Conservation (phyloP, 2,888 invertebrate species). For the Chaetogeoica ovagalla region DNA sequence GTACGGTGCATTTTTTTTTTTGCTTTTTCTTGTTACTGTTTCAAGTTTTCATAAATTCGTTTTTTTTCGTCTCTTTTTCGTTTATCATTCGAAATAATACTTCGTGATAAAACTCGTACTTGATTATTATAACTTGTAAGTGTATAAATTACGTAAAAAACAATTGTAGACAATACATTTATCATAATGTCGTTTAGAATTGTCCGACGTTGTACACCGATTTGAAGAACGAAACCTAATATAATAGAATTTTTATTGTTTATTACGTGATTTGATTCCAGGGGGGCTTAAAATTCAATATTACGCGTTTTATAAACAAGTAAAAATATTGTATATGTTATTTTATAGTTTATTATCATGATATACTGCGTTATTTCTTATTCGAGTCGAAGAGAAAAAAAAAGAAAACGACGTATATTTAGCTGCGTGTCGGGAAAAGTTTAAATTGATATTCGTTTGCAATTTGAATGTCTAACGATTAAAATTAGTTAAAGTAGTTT, state of each 20-base stretch:
- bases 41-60: background rate
- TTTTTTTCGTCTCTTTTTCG: background rate
- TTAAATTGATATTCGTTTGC: conserved; percentile 21
- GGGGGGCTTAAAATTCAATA: background rate
- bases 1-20: too few relatives aligned
- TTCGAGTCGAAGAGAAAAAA: background rate
- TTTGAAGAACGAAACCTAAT: too few relatives aligned
- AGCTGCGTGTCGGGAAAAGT: background rate
- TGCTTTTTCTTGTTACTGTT: background rate
- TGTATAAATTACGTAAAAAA: too few relatives aligned
- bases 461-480: background rate
- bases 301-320: background rate
- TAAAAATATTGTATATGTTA: background rate
- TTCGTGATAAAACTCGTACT: too few relatives aligned
- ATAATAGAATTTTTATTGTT: too few relatives aligned
- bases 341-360: conserved; percentile 17
- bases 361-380: background rate
- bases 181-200: too few relatives aligned
- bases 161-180: too few relatives aligned
- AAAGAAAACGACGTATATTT: background rate
- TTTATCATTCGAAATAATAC: too few relatives aligned
- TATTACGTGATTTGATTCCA: background rate
- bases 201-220: background rate
- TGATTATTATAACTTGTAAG: too few relatives aligned
- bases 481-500: background rate